Evolutionary conservation across 1,140 invertebrate species (phyloP).

Genomic region (Trigoniulus corallinus): DNA sequence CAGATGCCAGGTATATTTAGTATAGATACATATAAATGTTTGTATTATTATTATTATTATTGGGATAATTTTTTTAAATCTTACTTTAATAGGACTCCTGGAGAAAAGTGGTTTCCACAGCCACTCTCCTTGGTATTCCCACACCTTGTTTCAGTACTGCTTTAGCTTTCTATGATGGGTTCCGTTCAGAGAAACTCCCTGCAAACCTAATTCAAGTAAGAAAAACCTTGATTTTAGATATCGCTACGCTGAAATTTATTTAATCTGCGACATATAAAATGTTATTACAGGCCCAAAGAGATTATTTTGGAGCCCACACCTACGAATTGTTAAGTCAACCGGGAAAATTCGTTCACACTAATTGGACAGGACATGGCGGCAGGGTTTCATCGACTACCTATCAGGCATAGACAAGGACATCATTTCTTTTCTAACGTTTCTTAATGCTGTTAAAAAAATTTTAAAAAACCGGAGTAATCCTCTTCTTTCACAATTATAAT

Average conservation of each 20-base stretch:
- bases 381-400: slow-evolving; percentile 92
- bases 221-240: no score
- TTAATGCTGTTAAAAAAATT: no score
- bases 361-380: slow-evolving; percentile 97
- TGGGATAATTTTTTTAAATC: slow-evolving; percentile 30
- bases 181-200: slow-evolving; percentile 57
- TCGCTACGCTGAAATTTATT: not conserved
- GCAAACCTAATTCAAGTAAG: slow-evolving; percentile 77
- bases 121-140: slow-evolving; percentile 61
- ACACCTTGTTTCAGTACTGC: slow-evolving; percentile 84
- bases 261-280: not conserved
- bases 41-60: not conserved
- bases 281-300: slow-evolving; percentile 64
- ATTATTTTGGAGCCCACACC: slow-evolving; percentile 98
- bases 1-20: slow-evolving; percentile 45
- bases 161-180: slow-evolving; percentile 94
- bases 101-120: slow-evolving; percentile 35
- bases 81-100: slow-evolving; percentile 28
- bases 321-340: slow-evolving; percentile 79
- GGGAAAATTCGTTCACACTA: slow-evolving; percentile 86
- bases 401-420: slow-evolving; percentile 49
- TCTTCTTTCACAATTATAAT: no score
- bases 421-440: no score
- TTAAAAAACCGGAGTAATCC: no score
- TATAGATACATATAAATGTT: not conserved